Evolutionary conservation across 1,140 invertebrate genomes (phyloP).

Genomic region (Drepana arcuata): DNA sequence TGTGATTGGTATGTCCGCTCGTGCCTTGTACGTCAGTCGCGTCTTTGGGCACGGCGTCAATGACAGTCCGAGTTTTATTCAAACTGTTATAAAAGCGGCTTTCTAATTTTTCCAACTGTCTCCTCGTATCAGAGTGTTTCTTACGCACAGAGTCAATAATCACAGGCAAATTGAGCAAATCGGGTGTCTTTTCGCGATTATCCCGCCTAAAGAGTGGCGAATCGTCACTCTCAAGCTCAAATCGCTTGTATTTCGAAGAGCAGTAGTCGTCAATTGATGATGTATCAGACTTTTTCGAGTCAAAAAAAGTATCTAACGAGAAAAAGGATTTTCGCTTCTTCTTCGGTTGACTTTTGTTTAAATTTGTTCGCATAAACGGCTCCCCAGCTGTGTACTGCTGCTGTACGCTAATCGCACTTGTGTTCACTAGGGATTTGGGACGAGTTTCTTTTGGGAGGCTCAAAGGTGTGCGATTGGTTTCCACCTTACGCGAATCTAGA

Average conservation of each 20-base stretch:
- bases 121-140: conserved; percentile 55
- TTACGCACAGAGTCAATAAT: conserved; percentile 59
- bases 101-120: conserved; percentile 66
- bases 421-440: conserved; percentile 63
- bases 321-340: conserved; percentile 69
- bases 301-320: conserved; percentile 65
- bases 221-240: conserved; percentile 66
- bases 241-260: conserved; percentile 68
- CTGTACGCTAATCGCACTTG: conserved; percentile 52
- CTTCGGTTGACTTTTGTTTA: conserved; percentile 52
- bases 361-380: conserved; percentile 42
- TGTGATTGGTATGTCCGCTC: conserved; percentile 49
- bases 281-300: conserved; percentile 63
- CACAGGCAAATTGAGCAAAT: conserved; percentile 59
- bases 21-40: conserved; percentile 48
- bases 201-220: conserved; percentile 58
- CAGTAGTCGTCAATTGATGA: conserved; percentile 68
- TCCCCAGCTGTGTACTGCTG: conserved; percentile 39
- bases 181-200: conserved; percentile 51
- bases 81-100: conserved; percentile 65
- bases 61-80: conserved; percentile 42
- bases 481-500: conserved; percentile 58
- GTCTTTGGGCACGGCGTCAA: conserved; percentile 62
- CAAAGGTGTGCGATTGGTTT: conserved; percentile 45
- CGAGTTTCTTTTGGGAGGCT: conserved; percentile 45